Evolutionary conservation across 2,113 vertebrate genomes (phyloP), one percentile per base, ranked within the genome.

Genomic region (Enhydra lutris): DNA sequence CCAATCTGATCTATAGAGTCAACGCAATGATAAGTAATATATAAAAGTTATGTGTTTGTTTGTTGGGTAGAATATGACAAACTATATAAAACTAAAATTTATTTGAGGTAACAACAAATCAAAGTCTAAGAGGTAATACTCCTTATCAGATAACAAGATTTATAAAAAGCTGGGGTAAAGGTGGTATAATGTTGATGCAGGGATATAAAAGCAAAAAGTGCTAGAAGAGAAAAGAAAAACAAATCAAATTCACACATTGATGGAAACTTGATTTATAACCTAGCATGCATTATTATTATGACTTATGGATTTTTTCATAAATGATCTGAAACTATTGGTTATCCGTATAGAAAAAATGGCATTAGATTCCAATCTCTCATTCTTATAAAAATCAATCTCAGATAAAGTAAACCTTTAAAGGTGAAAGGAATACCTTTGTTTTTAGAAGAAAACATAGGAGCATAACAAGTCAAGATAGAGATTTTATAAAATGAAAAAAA

Each of bases 301-400:
- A 63, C 7, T 86, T 88, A 42, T 11, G 17, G 4, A 50, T 26
- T 87, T 92, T 97, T 90, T 20, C 78, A 52, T 45, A 95, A 97
- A 71, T 67, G 31, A 42, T 39, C 21, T 91, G 39, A 93, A 97
- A 93, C 14, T 79, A 65, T 67, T 84, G 20, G 4, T 67, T 94
- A 94, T 71, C 20, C n/a, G 63, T 50, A 80, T 23, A 61, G 65
- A 67, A 67, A 57, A 94, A 83, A 87, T 55, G 5, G 34, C 92
- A 92, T 82, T 76, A 71, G 63, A 36, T 47, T 82, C 15, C 29
- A 20, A 36, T 57, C 42, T 82, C 52, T 52, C n/a, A 88, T 69
- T 74, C 26, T 61, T 42, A 36, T 57, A 89, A 57, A 95, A 97
- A 92, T 92, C 84, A 93, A 94, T 86, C 39, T n/a, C 29, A 81